These are phyloP conservation scores for Trissolcus japonicus DNA, from an alignment of 2,888 invertebrate species.

Conservation along the genomic window DNA sequence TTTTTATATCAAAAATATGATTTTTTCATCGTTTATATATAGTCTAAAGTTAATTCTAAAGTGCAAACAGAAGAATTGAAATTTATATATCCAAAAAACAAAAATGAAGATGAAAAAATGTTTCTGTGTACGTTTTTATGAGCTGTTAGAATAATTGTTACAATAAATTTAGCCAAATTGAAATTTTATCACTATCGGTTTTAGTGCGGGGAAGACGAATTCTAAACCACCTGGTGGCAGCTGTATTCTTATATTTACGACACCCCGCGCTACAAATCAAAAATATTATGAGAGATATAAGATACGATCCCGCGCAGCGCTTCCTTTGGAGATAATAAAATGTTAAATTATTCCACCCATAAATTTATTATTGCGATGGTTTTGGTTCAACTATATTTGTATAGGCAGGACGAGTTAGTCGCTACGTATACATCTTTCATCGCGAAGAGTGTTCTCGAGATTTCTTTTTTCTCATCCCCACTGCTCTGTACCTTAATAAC, in stretches of 20 bases:
- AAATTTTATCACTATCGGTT: conserved; percentile 27
- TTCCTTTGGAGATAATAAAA: conserved; percentile 44
- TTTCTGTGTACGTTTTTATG: too few relatives aligned
- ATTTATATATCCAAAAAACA: too few relatives aligned
- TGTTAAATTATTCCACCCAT: conserved; percentile 28
- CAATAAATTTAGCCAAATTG: conserved; percentile 17
- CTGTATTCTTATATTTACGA: conserved; percentile 29
- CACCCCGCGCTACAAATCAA: conserved; percentile 34
- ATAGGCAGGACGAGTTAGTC: conserved; percentile 24
- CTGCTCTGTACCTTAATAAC: conserved; percentile 19
- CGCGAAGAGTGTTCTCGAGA: background rate
- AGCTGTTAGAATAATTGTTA: too few relatives aligned
- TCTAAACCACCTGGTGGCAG: conserved; percentile 25
- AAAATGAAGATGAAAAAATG: conserved; percentile 1
- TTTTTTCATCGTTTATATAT: too few relatives aligned
- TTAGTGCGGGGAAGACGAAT: conserved; percentile 21
- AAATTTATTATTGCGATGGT: conserved; percentile 29
- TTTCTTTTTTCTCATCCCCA: conserved; percentile 10
- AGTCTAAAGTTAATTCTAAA: too few relatives aligned
- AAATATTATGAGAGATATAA: conserved; percentile 45
- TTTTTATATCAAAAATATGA: too few relatives aligned
- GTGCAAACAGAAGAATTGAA: too few relatives aligned
- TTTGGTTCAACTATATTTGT: conserved; percentile 28
- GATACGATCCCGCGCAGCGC: conserved; percentile 33
- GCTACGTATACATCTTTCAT: conserved; percentile 21